Evolutionary conservation across 1,140 invertebrate genomes (phyloP).

Genomic region (Armadillidium nasatum): DNA sequence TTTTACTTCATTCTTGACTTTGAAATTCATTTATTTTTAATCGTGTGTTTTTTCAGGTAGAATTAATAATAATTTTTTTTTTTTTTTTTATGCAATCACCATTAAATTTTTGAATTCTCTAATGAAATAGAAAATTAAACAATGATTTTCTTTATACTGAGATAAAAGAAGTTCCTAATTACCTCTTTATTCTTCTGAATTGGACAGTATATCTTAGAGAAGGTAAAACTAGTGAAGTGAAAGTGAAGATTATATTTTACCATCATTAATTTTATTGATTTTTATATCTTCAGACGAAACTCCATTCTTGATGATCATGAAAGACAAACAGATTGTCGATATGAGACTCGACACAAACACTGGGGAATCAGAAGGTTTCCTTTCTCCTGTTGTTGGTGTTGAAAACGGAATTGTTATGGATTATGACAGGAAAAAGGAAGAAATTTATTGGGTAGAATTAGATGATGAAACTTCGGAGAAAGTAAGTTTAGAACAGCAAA

Average conservation of each 20-base stretch:
- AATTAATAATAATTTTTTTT: too few species aligned
- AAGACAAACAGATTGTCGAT: constrained; percentile 82
- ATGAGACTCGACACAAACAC: constrained; percentile 69
- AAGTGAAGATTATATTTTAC: too few species aligned
- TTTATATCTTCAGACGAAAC: constrained; percentile 62
- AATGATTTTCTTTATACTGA: too few species aligned
- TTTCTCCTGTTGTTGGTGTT: constrained; percentile 85
- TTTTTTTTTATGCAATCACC: too few species aligned
- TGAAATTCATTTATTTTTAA: too few species aligned
- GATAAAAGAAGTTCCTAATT: too few species aligned
- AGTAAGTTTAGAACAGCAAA: constrained; percentile 53
- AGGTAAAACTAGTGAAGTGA: too few species aligned
- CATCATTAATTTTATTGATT: not conserved
- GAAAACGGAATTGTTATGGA: constrained; percentile 84
- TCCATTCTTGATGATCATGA: constrained; percentile 84
- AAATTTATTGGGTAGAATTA: constrained; percentile 75
- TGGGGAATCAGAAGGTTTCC: constrained; percentile 58
- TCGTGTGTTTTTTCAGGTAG: too few species aligned
- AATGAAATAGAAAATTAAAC: too few species aligned
- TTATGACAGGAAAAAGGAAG: constrained; percentile 77
- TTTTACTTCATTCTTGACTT: not conserved
- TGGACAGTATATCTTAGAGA: too few species aligned
- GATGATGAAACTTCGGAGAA: constrained; percentile 54
- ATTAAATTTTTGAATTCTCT: too few species aligned
- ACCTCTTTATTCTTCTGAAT: too few species aligned